These are phyloP conservation scores for Muscicapa adusta DNA, from an alignment of 2,113 vertebrate genomes.

Conservation along the genomic window DNA sequence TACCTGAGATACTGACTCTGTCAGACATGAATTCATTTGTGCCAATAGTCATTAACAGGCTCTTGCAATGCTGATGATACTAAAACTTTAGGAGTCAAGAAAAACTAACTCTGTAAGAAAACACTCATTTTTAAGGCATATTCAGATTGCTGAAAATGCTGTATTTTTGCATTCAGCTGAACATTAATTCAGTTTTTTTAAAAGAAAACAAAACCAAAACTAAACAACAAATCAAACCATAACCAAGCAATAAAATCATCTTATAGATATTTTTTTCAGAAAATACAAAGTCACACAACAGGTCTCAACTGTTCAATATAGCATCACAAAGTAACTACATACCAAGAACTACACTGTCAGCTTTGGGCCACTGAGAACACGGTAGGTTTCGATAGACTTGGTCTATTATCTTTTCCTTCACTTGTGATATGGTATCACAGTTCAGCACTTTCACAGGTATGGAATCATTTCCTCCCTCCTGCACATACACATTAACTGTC, in stretches of 20 bases:
- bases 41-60: conserved; percentile 39
- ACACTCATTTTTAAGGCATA: not conserved
- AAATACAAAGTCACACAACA: not conserved
- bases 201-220: too few relatives aligned
- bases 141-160: not conserved
- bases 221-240: not conserved
- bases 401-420: conserved; percentile 97
- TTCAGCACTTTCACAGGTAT: conserved; percentile 92
- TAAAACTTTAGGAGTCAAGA: not conserved
- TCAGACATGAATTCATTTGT: conserved; percentile 50
- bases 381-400: conserved; percentile 92
- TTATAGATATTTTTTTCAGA: not conserved
- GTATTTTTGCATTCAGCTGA: not conserved
- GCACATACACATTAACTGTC: conserved; percentile 92
- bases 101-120: not conserved
- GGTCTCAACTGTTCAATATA: not conserved
- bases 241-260: not conserved
- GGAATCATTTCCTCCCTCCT: conserved; percentile 86
- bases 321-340: conserved; percentile 35
- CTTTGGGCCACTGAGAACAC: conserved; percentile 89
- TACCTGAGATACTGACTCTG: conserved; percentile 38
- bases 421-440: conserved; percentile 95
- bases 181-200: not conserved
- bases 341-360: conserved; percentile 91
- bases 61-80: conserved; percentile 24